Base-by-base conservation (phyloP, 1,140 invertebrate species). In the Bombus haemorrhoidalis region DNA sequence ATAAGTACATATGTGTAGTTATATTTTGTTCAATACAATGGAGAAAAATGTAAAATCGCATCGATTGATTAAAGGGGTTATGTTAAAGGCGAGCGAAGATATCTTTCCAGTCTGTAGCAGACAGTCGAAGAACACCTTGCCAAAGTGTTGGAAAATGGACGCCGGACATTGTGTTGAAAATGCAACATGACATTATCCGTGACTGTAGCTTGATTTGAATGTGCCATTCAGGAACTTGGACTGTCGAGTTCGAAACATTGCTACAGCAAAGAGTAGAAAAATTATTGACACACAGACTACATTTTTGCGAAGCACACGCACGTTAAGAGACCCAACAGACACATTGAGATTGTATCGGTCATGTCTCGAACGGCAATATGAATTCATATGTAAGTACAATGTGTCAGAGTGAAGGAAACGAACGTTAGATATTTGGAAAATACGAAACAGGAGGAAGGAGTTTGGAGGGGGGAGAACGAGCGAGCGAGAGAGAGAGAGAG, bases 201-300 rank as follows among this genome's bases (percentile, higher is more conserved):
- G 87, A 79, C 86, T 78, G 68, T 68, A 78, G 78, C 88, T 87
- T 78, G 85, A 90, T 90, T 89, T 81, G 88, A 89, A 89, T 85
- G 86, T 87, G 57, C 85, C 78, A 87, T 90, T 89, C 81, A 87
- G 81, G 47, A 89, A 89, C 79, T 89, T 87, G 59, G 71, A 81
- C 79, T 68, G 87, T 83, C 84, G 75, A 59, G 80, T 76, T 80
- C 72, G 59, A 83, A 83, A 88, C 69, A 64, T 72, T 87, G 74
- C 84, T 87, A 81, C 32, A 71, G 12, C 57, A 62, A 2, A 28
- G 25, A 13, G 18, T 28, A 1, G 34, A 34, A 6, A 39, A 25
- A 77, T 88, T 90, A 90, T 90, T 90, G 85, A 25, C 86, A 59
- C n/a, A 25, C 47, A 59, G 73, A 74, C 78, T 71, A 69, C 53